These are phyloP conservation scores for Cryptus armator DNA, from an alignment of 2,888 invertebrate genomes.

Conservation along the genomic window DNA sequence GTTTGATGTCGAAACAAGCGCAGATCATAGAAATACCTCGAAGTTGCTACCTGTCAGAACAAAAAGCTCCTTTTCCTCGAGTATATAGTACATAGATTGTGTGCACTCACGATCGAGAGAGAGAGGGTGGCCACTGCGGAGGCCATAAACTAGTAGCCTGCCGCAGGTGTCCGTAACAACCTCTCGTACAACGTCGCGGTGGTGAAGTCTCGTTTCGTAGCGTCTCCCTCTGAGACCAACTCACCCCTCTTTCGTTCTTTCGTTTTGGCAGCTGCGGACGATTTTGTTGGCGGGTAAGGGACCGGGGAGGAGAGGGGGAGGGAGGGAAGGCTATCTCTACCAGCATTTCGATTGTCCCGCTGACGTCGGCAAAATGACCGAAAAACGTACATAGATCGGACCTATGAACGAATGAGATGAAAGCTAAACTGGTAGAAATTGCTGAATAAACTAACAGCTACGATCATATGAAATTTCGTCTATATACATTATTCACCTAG, in stretches of 20 bases:
- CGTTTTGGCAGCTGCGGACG: constrained; percentile 57
- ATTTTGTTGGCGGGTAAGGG: constrained; percentile 6
- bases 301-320: background rate
- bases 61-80: constrained; percentile 37
- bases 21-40: constrained; percentile 27
- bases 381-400: constrained; percentile 11
- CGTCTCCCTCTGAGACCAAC: constrained; percentile 35
- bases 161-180: constrained; percentile 77
- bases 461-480: background rate
- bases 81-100: constrained; percentile 37
- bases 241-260: constrained; percentile 48
- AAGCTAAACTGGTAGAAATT: constrained; percentile 26
- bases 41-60: constrained; percentile 19
- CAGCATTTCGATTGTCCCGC: constrained; percentile 20
- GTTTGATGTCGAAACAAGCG: background rate
- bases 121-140: constrained; percentile 66
- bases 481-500: constrained; percentile 1
- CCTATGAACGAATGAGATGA: constrained; percentile 9
- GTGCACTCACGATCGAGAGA: constrained; percentile 28
- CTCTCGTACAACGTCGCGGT: constrained; percentile 59
- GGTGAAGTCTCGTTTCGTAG: constrained; percentile 54
- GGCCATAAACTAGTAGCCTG: constrained; percentile 77
- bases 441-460: constrained; percentile 19
- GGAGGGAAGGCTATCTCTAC: background rate
- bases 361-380: constrained; percentile 54